Base-by-base conservation (phyloP, 2,888 invertebrate genomes). In the Petrophora chlorosata region DNA sequence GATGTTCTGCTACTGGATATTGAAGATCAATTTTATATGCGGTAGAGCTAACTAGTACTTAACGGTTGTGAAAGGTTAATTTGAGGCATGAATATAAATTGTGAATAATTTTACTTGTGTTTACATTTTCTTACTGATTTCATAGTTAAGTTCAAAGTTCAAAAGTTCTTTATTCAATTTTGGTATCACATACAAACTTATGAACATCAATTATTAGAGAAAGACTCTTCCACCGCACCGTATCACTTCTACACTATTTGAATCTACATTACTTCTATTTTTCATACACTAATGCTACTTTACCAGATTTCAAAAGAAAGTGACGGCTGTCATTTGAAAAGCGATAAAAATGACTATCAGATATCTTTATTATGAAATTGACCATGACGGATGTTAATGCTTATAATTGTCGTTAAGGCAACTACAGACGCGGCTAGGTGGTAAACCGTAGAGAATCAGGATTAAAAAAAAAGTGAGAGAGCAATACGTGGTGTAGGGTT, bases 351-450 rank as follows among this genome's bases (percentile, higher is more conserved):
- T 12, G 12, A 46, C 23, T 13, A 7, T 23, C 35, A 25, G 38
- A 72, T 58, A 62, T 69, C 71, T 77, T 77, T 78, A 82, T 80
- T 71, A 73, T 65, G 14, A 67, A 76, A 85, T 80, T 73, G 66
- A 67, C 73, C 70, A 76, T 74, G 67, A 62, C 81, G 61, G 79
- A 82, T 77, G 53, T 56, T 78, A 76, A 83, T 79, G 71, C 68
- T 76, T 78, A 77, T 79, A 82, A 80, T 82, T 80, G 81, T 85
- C 82, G 74, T 85, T 83, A 85, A 76, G 67, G 71, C 70, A 67
- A 72, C 71, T 67, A 72, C 71, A 76, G 73, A 73, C 66, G 22
- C 36, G 71, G 66, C 56, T 57, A 66, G 67, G 70, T 67, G 73
- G 80, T 65, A 74, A 73, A 83, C 85, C 84, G 77, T 81, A 79